phyloP scores from a whole-genome alignment of 2,113 vertebrate genomes.

The Neodontobutis hainanensis region DNA sequence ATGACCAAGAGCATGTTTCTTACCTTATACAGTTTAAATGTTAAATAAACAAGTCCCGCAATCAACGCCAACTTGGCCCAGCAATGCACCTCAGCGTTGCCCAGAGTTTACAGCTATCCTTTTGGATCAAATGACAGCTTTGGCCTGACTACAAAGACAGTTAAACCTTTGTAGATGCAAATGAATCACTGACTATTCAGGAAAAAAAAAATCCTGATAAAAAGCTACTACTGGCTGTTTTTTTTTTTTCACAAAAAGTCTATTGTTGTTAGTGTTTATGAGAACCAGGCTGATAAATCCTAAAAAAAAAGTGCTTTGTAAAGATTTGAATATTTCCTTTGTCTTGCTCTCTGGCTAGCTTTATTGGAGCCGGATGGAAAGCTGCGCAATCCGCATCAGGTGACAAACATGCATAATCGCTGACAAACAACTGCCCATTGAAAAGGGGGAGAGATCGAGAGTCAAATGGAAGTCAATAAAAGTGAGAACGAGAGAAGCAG shows the following conservation, averaged over 20 bases:
- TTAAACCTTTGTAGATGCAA: conserved; percentile 68
- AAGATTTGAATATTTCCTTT: conserved; percentile 50
- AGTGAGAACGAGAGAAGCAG: conserved; percentile 9
- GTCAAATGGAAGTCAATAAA: conserved; percentile 27
- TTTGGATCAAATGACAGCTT: conserved; percentile 73
- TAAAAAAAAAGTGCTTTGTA: conserved; percentile 36
- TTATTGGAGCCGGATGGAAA: conserved; percentile 32
- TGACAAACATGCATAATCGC: conserved; percentile 37
- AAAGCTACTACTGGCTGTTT: conserved; percentile 32
- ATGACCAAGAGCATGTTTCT: neutral
- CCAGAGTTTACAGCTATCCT: conserved; percentile 67
- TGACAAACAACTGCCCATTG: conserved; percentile 47
- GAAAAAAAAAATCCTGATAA: conserved; percentile 17
- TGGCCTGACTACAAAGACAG: conserved; percentile 60
- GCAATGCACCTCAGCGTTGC: conserved; percentile 21
- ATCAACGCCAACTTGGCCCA: conserved; percentile 42
- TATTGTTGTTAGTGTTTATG: conserved; percentile 46
- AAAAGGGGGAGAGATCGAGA: conserved; percentile 27
- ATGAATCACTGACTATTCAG: conserved; percentile 54
- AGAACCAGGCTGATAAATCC: conserved; percentile 15
- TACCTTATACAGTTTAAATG: conserved; percentile 18
- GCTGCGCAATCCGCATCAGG: conserved; percentile 17
- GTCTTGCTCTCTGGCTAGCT: conserved; percentile 42
- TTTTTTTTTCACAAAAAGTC: conserved; percentile 42
- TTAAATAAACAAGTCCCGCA: conserved; percentile 33